A percentile compares a stretch with the other conserved stretches of the same genome.
Conservation (phyloP, 2,113 vertebrate genomes). For the Hystrix cristata region DNA sequence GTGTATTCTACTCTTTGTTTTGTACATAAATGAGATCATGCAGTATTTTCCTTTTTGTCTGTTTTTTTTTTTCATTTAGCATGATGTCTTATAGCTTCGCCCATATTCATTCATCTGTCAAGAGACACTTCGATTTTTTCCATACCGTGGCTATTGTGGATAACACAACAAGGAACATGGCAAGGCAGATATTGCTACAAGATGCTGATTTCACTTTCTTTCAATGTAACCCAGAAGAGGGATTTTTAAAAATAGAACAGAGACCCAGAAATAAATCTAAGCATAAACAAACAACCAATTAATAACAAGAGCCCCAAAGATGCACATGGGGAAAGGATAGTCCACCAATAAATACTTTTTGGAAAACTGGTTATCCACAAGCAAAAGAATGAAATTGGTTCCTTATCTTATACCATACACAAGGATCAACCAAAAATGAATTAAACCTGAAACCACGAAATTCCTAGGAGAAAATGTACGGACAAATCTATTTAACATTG, state of each 20-base stretch:
- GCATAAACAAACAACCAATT: neutral
- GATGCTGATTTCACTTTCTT: neutral
- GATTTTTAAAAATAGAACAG: neutral
- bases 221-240: neutral
- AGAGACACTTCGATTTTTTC: neutral
- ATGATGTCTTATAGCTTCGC: neutral
- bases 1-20: neutral
- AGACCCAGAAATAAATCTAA: neutral
- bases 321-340: neutral
- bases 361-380: neutral
- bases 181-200: neutral
- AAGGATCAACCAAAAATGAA: neutral
- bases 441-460: neutral
- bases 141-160: neutral
- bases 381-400: neutral
- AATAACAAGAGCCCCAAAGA: neutral
- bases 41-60: neutral
- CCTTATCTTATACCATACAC: neutral
- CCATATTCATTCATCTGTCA: neutral
- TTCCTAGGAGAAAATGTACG: neutral
- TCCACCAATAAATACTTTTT: neutral
- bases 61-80: neutral
- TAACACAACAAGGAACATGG: neutral
- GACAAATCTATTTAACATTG: neutral
- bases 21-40: neutral